Base-by-base conservation (phyloP, 2,888 invertebrate genomes). In the Drosophila mercatorum region DNA sequence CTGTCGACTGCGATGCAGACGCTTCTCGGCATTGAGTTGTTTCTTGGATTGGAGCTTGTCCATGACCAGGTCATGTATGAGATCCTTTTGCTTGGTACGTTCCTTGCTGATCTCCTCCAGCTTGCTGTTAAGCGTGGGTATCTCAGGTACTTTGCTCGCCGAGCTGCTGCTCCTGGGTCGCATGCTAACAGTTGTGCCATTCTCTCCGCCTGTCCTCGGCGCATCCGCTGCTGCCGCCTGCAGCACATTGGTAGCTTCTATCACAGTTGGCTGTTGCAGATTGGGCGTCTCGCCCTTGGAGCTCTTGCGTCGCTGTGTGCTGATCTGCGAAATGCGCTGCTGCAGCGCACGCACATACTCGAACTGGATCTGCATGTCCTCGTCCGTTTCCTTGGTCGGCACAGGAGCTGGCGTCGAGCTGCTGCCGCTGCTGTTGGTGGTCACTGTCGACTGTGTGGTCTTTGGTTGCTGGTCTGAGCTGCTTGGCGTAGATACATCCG, bases 61-160 rank as follows among this genome's bases (percentile, higher is more conserved):
- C 94, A 97, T 95, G 59, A 97, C 96, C 93, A 97, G 94, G 91
- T 97, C 95, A 85, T 97, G 95, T 53, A 97, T 96, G 34, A 97
- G 94, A 91, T 96, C 96, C 76, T 97, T 97, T 92, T 97, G 97
- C 89, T 96, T 96, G 44, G 96, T 96, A 63, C 97, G 94, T 91
- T 97, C 97, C 89, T 96, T 95, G 75, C 96, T 95, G 41, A 97
- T 94, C 93, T 96, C 96, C 91, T 97, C 96, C 62, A 96, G 94
- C 90, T 95, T 96, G 66, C 95, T 94, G 2, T 94, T 94, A 4
- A 95, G 95, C 3, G 95, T 94, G 94, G 57, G 95, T 93, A 65
- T 91, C 91, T 87, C 93, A 89, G 92, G 90, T 88, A 89, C 90
- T 84, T 92, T 90, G 58, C 83, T 82, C 10, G 88, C 83, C 4